Conservation (phyloP, 2,113 vertebrate species). For the Oncorhynchus gorbuscha region DNA sequence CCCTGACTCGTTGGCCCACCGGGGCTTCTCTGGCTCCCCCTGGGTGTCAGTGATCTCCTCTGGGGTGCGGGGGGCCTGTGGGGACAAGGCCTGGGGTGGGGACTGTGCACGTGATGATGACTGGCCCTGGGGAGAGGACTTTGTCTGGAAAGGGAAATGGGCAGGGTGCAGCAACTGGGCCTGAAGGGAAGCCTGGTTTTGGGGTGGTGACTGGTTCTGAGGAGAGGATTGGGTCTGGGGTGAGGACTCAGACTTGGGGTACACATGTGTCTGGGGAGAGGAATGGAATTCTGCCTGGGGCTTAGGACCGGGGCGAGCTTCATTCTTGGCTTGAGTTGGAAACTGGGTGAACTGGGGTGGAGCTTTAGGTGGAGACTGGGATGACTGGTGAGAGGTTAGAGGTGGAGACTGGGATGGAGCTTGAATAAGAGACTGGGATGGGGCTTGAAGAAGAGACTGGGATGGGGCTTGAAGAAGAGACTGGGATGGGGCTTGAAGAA, state of each 20-base stretch:
- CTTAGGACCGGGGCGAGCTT: slow-evolving; percentile 7
- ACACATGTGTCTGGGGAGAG: background rate
- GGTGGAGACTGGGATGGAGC: slow-evolving; percentile 26
- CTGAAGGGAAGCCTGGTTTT: slow-evolving; percentile 21
- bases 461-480: slow-evolving; percentile 14
- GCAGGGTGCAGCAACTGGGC: slow-evolving; percentile 14
- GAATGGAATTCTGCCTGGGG: slow-evolving; percentile 29
- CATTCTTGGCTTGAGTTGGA: slow-evolving; percentile 31
- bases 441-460: background rate
- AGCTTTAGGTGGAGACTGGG: slow-evolving; percentile 1
- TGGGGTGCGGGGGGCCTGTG: slow-evolving; percentile 79
- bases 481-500: slow-evolving; percentile 40
- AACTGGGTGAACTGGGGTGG: slow-evolving; percentile 12
- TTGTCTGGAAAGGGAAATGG: slow-evolving; percentile 29
- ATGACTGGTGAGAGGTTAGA: slow-evolving; percentile 8
- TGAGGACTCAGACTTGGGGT: no score
- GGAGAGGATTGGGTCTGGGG: slow-evolving; percentile 19
- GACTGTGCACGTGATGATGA: slow-evolving; percentile 20
- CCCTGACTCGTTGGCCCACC: slow-evolving; percentile 60
- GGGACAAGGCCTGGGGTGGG: slow-evolving; percentile 37
- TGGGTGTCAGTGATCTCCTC: slow-evolving; percentile 76
- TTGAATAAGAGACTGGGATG: slow-evolving; percentile 33
- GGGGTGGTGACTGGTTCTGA: slow-evolving; percentile 15
- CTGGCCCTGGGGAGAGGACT: slow-evolving; percentile 21
- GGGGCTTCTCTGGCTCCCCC: slow-evolving; percentile 73